These are phyloP conservation scores for Pungitius pungitius DNA, from an alignment of 2,113 vertebrate species.

Conservation along the genomic window DNA sequence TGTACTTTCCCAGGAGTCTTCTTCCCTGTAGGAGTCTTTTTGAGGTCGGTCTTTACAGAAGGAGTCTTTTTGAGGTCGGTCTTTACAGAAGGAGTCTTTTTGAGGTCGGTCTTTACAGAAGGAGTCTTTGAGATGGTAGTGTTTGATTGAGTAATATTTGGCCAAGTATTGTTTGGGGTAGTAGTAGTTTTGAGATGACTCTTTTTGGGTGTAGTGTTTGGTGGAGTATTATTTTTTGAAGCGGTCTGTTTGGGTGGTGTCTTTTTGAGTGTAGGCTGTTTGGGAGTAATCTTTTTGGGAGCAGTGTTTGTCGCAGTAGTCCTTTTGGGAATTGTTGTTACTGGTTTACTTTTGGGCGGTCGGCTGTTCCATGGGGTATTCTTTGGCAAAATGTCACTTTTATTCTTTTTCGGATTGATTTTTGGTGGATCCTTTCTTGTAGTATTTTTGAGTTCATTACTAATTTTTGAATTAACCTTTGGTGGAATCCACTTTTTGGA, in stretches of 20 bases:
- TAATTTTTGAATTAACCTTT: slow-evolving; percentile 49
- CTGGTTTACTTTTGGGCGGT: neutral
- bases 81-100: slow-evolving; percentile 13
- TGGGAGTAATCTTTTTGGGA: slow-evolving; percentile 15
- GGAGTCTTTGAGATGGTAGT: neutral
- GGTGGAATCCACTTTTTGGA: slow-evolving; percentile 34
- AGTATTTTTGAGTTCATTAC: slow-evolving; percentile 20
- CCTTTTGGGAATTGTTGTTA: neutral
- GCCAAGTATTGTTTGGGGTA: too few relatives aligned
- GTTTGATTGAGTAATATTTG: neutral
- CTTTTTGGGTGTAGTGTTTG: neutral
- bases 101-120: neutral
- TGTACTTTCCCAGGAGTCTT: neutral
- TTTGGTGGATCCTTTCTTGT: slow-evolving; percentile 46
- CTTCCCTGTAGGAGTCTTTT: slow-evolving; percentile 15
- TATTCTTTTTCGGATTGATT: slow-evolving; percentile 42
- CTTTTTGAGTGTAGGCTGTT: neutral
- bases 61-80: slow-evolving; percentile 15
- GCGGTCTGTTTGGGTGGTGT: neutral
- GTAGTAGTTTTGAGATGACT: neutral
- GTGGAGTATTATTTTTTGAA: neutral
- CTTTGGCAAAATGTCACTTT: slow-evolving; percentile 26
- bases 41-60: neutral
- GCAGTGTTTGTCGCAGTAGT: neutral
- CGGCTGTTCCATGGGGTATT: neutral